Evolutionary conservation across 2,888 invertebrate species (phyloP).

Genomic region (Drosophila rellima): DNA sequence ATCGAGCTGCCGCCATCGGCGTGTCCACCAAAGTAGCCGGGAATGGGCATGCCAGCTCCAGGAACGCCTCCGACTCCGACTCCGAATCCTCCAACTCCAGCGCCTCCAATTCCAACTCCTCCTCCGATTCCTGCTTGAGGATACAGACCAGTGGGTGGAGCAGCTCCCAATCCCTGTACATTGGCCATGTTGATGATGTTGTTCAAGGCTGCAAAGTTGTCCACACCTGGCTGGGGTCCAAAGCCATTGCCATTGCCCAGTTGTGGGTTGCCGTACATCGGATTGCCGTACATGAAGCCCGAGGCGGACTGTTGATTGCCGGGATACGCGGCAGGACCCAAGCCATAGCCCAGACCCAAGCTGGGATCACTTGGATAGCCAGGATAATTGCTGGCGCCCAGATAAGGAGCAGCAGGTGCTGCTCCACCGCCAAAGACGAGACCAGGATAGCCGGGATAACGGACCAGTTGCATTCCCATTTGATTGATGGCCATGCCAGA

Average conservation of each 20-base stretch:
- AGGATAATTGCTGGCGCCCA: conserved; percentile 48
- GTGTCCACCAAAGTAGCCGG: conserved; percentile 36
- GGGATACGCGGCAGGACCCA: conserved; percentile 29
- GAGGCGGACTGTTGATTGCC: conserved; percentile 11
- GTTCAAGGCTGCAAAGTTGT: conserved; percentile 56
- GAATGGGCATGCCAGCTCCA: conserved; percentile 16
- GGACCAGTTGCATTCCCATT: conserved; percentile 58
- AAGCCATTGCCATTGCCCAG: conserved; percentile 53
- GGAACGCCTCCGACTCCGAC: not conserved
- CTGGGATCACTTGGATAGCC: conserved; percentile 47
- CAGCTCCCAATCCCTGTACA: conserved; percentile 49
- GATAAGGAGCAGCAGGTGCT: conserved; percentile 17
- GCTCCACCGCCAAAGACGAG: conserved; percentile 41
- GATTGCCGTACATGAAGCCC: conserved; percentile 55
- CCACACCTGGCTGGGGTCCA: conserved; percentile 51
- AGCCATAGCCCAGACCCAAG: conserved; percentile 36
- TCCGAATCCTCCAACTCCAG: not conserved
- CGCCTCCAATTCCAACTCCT: not conserved
- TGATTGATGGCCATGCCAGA: conserved; percentile 46
- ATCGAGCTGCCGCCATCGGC: conserved; percentile 26
- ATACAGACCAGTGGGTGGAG: conserved; percentile 39
- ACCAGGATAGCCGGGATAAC: conserved; percentile 60
- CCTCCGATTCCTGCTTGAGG: conserved; percentile 19
- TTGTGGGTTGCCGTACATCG: conserved; percentile 45
- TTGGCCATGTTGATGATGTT: conserved; percentile 65